These are phyloP conservation scores for Aythya fuligula DNA, from an alignment of 2,797 vertebrate genomes.

Conservation along the genomic window DNA sequence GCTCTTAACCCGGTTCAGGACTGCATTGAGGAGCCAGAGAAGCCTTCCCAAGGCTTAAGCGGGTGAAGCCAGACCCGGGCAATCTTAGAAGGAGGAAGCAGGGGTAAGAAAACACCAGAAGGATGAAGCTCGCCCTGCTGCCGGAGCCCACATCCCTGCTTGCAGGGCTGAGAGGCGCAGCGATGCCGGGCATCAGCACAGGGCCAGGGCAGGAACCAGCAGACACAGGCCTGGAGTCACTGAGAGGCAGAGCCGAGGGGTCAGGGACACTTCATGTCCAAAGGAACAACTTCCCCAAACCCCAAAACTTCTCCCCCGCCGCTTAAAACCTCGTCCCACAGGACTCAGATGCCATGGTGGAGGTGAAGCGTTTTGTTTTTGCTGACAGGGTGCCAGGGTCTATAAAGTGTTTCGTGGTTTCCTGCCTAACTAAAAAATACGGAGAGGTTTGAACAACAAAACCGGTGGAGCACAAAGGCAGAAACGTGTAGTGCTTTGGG, in stretches of 20 bases:
- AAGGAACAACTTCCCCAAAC: not conserved
- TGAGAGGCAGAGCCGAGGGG: not conserved
- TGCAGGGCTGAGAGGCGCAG: accelerated
- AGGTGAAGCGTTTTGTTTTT: not conserved
- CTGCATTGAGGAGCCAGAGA: not conserved
- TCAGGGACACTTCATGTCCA: accelerated
- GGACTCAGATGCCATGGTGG: not conserved
- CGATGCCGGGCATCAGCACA: not conserved
- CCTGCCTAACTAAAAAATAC: not conserved
- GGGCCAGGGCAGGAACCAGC: not conserved
- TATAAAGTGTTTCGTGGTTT: slow-evolving; percentile 1
- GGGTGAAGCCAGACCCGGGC: not conserved
- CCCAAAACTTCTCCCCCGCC: no score
- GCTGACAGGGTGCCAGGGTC: not conserved
- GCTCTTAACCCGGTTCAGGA: not conserved
- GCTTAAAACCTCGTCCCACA: accelerated
- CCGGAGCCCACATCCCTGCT: not conserved
- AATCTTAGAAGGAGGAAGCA: not conserved
- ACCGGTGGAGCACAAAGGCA: not conserved
- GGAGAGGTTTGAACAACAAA: not conserved
- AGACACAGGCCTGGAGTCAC: accelerated
- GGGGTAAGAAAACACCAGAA: not conserved
- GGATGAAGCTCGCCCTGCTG: not conserved
- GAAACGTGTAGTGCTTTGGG: not conserved
- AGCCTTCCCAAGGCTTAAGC: not conserved